Percentiles rank a stretch among this genome's conserved stretches.
phyloP scores from a whole-genome alignment of 2,888 invertebrate species.

The Dermolepida albohirtum region DNA sequence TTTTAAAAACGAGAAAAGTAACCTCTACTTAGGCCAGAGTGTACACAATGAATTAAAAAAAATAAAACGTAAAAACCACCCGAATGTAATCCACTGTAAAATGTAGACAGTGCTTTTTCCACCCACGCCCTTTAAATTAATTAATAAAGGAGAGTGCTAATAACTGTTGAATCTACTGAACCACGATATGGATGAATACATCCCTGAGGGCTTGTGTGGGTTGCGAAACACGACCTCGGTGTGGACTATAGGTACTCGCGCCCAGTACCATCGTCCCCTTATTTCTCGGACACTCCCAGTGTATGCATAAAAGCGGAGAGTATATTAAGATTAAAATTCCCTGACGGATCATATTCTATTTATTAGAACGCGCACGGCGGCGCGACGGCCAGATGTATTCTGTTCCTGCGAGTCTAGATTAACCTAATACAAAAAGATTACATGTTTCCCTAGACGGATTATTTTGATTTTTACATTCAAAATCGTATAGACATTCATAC shows the following conservation, averaged over 20 bases:
- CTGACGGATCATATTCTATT: conserved; percentile 43
- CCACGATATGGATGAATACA: conserved; percentile 44
- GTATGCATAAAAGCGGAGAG: conserved; percentile 43
- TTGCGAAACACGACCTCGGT: conserved; percentile 44
- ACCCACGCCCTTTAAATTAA: conserved; percentile 41
- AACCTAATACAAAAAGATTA: conserved; percentile 27
- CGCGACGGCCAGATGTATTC: conserved; percentile 26
- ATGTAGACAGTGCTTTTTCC: conserved; percentile 37
- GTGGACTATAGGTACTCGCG: conserved; percentile 41
- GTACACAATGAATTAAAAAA: conserved; percentile 32
- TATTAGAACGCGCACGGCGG: conserved; percentile 39
- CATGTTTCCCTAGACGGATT: neutral
- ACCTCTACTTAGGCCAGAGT: conserved; percentile 29
- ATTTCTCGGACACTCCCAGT: conserved; percentile 38
- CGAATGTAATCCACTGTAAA: conserved; percentile 34
- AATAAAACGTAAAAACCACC: conserved; percentile 29
- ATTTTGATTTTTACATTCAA: no score
- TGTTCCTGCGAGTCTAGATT: conserved; percentile 28
- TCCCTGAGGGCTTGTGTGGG: conserved; percentile 46
- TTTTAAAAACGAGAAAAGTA: conserved; percentile 23
- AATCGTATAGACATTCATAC: no score
- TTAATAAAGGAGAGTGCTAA: conserved; percentile 45
- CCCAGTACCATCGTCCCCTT: conserved; percentile 46
- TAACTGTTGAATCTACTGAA: conserved; percentile 43
- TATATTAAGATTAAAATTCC: conserved; percentile 44